Base-by-base conservation (phyloP, 2,113 vertebrate species). In the Ardeotis arabs region DNA sequence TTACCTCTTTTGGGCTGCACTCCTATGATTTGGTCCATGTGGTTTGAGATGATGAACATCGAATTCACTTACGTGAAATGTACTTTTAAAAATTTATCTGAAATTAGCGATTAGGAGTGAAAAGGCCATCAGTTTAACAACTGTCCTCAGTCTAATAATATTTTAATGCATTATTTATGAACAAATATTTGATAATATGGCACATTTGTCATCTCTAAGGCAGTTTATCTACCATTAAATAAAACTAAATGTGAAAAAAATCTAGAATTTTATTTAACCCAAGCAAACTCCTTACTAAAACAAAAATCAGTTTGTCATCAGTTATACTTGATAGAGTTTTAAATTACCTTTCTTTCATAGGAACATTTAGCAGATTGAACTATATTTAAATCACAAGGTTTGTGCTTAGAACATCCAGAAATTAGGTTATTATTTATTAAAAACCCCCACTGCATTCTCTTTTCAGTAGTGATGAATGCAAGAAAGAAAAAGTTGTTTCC, bases 401-500 rank as follows among this genome's bases (percentile, higher is more conserved):
- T 86, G 56, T 86, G 68, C 87, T 94, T 56, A 72, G 72, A 92
- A 56, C 41, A 87, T 74, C 29, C n/a, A 92, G 87, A 94, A 95
- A 95, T 89, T 67, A 81, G 52, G 69, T 94, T 93, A 78, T 82
- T 90, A 84, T 87, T 97, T 87, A 91, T 93, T 89, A 67, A 95
- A 95, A 91, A 58, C 10, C 0, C 35, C 44, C 39, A 62, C 63
- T 93, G 67, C 59, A 64, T 85, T 79, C 35, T 82, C 16, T 6
- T 82, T 94, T 91, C 70, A 67, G 47, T 67, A 63, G 44, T 78
- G 86, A 92, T 90, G 44, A 95, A 92, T 88, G 47, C 76, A 59
- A 87, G 75, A 81, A 87, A 66, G 84, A 91, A 75, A 78, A 95
- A 59, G 52, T 78, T 82, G 70, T 80, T 95, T 95, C 86, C 59